Conservation (phyloP, 2,113 vertebrate genomes). For the Aspiorhynchus laticeps region DNA sequence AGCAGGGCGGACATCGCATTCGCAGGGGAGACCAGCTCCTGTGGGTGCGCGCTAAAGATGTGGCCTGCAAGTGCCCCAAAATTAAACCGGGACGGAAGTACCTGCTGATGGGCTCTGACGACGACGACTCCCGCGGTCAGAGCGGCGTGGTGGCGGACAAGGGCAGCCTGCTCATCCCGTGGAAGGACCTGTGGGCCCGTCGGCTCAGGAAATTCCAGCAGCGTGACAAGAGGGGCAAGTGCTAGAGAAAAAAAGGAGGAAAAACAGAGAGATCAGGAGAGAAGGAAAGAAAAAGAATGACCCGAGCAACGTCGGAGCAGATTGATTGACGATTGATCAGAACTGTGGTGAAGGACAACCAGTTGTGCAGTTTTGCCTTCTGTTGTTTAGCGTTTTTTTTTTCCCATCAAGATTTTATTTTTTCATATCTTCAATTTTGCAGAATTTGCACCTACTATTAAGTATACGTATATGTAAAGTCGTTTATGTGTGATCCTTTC, state of each 20-base stretch:
- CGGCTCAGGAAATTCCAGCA: slow-evolving; percentile 97
- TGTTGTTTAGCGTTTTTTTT: slow-evolving; percentile 44
- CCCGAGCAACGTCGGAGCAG: slow-evolving; percentile 73
- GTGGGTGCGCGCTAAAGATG: slow-evolving; percentile 95
- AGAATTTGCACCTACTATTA: slow-evolving; percentile 82
- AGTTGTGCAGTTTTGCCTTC: slow-evolving; percentile 64
- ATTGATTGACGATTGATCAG: slow-evolving; percentile 63
- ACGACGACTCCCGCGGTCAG: slow-evolving; percentile 93
- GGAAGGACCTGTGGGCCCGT: slow-evolving; percentile 97
- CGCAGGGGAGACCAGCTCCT: slow-evolving; percentile 95
- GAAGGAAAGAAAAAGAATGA: slow-evolving; percentile 35
- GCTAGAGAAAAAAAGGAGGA: slow-evolving; percentile 80
- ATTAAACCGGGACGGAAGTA: slow-evolving; percentile 96
- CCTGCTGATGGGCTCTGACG: slow-evolving; percentile 88
- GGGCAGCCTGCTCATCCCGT: slow-evolving; percentile 96
- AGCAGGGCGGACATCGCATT: slow-evolving; percentile 92
- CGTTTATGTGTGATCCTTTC: slow-evolving; percentile 60
- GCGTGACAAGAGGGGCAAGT: slow-evolving; percentile 98
- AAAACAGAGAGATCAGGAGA: slow-evolving; percentile 55
- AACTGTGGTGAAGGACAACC: slow-evolving; percentile 75
- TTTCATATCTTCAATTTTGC: slow-evolving; percentile 74
- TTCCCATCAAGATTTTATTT: slow-evolving; percentile 63
- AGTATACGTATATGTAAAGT: slow-evolving; percentile 65
- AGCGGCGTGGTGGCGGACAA: slow-evolving; percentile 96
- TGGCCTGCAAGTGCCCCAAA: slow-evolving; percentile 96